phyloP scores from a whole-genome alignment of 2,113 vertebrate genomes.

The Anoura caudifer region DNA sequence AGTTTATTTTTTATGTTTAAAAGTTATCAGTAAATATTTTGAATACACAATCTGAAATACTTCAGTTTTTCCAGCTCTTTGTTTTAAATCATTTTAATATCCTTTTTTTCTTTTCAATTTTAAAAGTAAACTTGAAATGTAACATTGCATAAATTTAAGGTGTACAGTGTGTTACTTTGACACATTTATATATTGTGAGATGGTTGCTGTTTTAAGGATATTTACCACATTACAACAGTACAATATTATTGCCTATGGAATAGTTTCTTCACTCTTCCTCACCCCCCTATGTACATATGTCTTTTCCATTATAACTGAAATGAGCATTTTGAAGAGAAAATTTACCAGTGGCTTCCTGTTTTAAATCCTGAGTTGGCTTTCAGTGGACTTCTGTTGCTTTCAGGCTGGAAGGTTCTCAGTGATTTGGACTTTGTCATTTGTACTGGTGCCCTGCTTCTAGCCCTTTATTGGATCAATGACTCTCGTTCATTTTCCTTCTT shows the following conservation, averaged over 20 bases:
- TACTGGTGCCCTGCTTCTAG: not conserved
- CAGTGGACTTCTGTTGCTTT: not conserved
- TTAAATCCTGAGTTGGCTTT: not conserved
- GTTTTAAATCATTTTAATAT: not conserved
- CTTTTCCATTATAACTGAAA: conserved; percentile 33
- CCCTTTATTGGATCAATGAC: not conserved
- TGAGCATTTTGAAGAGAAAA: not conserved
- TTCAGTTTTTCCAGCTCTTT: not conserved
- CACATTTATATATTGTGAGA: not conserved
- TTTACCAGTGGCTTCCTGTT: not conserved
- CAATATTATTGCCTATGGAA: not conserved
- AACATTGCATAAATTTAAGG: not conserved
- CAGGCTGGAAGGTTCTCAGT: not conserved
- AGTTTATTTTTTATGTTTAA: conserved; percentile 3
- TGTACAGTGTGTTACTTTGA: not conserved
- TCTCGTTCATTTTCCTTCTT: not conserved
- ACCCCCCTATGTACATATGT: not conserved
- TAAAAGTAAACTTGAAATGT: not conserved
- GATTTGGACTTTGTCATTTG: not conserved
- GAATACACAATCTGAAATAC: not conserved
- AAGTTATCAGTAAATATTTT: not conserved
- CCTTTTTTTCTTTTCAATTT: not conserved
- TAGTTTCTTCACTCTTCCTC: not conserved
- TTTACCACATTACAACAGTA: not conserved
- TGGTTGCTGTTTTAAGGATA: not conserved